Conservation (phyloP, 2,888 invertebrate species). For the Ormyrus labotus region DNA sequence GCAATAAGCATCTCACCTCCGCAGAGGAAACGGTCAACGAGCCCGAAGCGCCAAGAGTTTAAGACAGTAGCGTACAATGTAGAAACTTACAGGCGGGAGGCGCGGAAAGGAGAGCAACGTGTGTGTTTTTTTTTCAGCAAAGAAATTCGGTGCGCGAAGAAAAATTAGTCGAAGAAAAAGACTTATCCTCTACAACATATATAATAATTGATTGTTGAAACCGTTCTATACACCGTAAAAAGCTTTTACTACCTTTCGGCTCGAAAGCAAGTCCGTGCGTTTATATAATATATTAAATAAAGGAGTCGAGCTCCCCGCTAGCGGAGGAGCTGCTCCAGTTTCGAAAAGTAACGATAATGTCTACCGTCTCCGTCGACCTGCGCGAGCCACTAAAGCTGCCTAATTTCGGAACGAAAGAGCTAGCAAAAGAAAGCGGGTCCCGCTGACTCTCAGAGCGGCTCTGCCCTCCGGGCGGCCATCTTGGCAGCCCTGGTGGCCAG, state of each 20-base stretch:
- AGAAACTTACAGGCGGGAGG: constrained; percentile 24
- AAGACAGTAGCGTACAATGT: constrained; percentile 7
- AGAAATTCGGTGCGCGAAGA: constrained; percentile 9
- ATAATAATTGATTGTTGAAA: too few relatives aligned
- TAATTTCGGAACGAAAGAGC: not conserved
- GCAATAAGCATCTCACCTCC: constrained; percentile 24
- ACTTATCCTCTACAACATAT: too few relatives aligned
- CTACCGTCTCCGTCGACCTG: constrained; percentile 7
- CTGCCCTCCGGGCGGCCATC: constrained; percentile 69
- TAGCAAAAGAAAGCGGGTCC: not conserved
- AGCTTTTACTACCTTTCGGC: too few relatives aligned
- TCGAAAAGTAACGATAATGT: not conserved
- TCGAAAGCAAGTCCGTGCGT: too few relatives aligned
- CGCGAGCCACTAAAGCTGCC: not conserved
- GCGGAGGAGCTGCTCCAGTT: too few relatives aligned
- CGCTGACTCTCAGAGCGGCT: constrained; percentile 65
- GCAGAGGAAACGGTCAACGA: not conserved
- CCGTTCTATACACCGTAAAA: too few relatives aligned
- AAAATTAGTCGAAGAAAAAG: not conserved
- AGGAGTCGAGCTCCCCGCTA: too few relatives aligned
- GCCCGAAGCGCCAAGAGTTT: constrained; percentile 1
- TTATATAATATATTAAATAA: too few relatives aligned
- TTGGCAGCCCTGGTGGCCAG: constrained; percentile 74
- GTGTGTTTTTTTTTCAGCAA: not conserved
- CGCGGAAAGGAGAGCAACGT: not conserved